phyloP scores from a whole-genome alignment of 2,113 vertebrate species.

The Pomatostomus ruficeps region DNA sequence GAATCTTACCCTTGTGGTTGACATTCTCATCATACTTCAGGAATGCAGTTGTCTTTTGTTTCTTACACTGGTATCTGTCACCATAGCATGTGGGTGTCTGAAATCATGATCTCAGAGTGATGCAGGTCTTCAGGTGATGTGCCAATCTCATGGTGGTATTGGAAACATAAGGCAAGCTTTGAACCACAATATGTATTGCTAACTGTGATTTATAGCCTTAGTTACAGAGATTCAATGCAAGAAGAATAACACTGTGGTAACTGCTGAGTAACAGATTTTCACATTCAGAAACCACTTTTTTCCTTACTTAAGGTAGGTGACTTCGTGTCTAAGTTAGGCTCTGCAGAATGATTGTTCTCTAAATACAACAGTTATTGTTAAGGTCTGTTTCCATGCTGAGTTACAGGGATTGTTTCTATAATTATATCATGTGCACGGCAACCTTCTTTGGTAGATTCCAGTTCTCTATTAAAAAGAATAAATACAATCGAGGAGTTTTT shows the following conservation, averaged over 20 bases:
- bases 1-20: slow-evolving; percentile 26
- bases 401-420: background rate
- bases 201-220: background rate
- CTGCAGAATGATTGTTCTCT: background rate
- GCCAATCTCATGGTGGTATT: slow-evolving; percentile 1
- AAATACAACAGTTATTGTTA: background rate
- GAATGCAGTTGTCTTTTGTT: slow-evolving; percentile 33
- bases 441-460: background rate
- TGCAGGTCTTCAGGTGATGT: slow-evolving; percentile 15
- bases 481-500: background rate
- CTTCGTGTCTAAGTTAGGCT: background rate
- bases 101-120: slow-evolving; percentile 46
- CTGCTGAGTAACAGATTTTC: background rate
- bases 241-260: background rate
- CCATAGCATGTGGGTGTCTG: slow-evolving; percentile 11
- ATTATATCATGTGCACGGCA: background rate
- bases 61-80: background rate
- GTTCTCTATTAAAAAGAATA: background rate
- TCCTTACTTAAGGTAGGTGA: background rate
- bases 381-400: background rate
- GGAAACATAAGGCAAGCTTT: slow-evolving; percentile 1
- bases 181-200: background rate
- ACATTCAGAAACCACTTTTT: background rate
- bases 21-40: background rate
- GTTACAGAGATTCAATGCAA: background rate